A percentile compares a stretch with the other conserved stretches of the same genome.
phyloP scores from a whole-genome alignment of 2,113 vertebrate species.

The Sclerurus mexicanus region DNA sequence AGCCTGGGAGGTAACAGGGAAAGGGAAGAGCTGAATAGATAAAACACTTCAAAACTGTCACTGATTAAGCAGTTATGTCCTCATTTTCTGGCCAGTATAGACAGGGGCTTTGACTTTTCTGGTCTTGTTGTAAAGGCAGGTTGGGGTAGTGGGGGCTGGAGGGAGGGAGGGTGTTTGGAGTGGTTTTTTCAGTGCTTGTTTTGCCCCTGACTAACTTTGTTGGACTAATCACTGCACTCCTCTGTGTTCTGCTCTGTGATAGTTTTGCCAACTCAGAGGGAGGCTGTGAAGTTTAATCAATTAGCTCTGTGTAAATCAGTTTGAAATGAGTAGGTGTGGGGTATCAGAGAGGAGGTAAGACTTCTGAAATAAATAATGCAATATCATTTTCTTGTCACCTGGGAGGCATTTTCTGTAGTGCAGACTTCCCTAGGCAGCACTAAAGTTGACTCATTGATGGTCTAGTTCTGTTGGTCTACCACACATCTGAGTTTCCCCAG shows the following conservation, averaged over 20 bases:
- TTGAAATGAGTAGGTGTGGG: neutral
- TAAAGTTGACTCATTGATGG: slow-evolving; percentile 30
- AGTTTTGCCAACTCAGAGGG: neutral
- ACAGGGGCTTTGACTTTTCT: neutral
- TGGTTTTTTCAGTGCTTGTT: neutral
- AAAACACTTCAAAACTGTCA: neutral
- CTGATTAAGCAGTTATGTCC: neutral
- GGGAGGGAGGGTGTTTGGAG: neutral
- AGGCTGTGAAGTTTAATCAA: slow-evolving; percentile 29
- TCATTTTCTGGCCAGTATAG: neutral
- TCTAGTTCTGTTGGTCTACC: neutral
- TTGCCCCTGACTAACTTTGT: neutral
- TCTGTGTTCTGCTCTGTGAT: neutral
- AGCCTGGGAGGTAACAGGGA: neutral
- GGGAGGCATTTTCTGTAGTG: neutral
- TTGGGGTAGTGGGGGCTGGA: neutral
- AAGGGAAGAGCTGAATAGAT: neutral
- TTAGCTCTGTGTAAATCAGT: slow-evolving; percentile 39
- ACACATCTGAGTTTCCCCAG: slow-evolving; percentile 25
- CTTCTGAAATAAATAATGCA: neutral
- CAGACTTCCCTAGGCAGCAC: neutral
- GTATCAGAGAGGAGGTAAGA: neutral
- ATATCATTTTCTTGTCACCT: neutral
- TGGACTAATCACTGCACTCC: neutral
- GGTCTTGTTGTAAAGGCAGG: neutral